These are phyloP conservation scores for Vanessa cardui DNA, from an alignment of 2,888 invertebrate species.

Conservation along the genomic window DNA sequence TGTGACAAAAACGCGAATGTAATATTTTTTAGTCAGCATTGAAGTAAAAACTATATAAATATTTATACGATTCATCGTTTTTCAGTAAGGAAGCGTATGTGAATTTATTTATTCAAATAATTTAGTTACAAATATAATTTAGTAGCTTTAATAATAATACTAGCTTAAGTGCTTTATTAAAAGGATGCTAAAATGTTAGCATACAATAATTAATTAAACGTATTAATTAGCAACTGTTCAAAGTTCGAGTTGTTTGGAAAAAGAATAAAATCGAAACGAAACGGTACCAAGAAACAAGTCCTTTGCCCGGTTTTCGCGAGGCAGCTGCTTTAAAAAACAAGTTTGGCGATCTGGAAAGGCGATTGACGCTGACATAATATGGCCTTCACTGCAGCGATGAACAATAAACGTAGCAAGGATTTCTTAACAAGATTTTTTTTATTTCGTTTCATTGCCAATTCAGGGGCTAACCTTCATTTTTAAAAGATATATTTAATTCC, in stretches of 20 bases:
- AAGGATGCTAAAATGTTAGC: too few species aligned
- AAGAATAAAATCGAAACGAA: conserved; percentile 31
- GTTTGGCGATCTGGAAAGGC: conserved; percentile 54
- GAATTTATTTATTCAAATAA: too few species aligned
- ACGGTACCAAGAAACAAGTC: conserved; percentile 43
- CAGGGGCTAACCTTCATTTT: conserved; percentile 5
- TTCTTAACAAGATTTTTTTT: conserved; percentile 35
- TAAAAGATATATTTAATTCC: background rate
- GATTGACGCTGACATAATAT: conserved; percentile 59
- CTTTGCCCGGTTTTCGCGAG: conserved; percentile 42
- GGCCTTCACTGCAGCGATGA: conserved; percentile 52
- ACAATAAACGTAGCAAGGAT: conserved; percentile 47
- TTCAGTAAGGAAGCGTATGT: background rate
- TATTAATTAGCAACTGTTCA: conserved; percentile 28
- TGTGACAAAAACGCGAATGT: conserved; percentile 2
- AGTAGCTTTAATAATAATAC: too few species aligned
- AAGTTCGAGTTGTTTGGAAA: conserved; percentile 21
- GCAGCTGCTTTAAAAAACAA: conserved; percentile 51
- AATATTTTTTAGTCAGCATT: background rate
- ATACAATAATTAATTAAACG: background rate
- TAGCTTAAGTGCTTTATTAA: too few species aligned
- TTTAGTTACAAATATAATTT: too few species aligned
- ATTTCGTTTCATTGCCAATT: conserved; percentile 31
- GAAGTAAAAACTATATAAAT: background rate
- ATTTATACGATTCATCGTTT: background rate